These are phyloP conservation scores for Euproctis similis DNA, from an alignment of 2,888 invertebrate genomes.

Conservation along the genomic window DNA sequence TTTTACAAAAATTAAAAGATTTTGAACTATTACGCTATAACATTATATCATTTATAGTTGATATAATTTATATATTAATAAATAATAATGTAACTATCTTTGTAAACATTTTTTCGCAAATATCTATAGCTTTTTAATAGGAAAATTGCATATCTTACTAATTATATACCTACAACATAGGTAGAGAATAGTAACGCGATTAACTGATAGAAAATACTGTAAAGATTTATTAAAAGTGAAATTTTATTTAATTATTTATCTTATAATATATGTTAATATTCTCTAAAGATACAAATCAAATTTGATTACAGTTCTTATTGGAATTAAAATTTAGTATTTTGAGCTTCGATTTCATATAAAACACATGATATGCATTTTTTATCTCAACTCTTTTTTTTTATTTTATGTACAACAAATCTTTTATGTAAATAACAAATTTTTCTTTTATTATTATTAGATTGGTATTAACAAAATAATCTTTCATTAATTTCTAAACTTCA, in stretches of 20 bases:
- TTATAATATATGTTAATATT: constrained; percentile 29
- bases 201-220: constrained; percentile 15
- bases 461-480: constrained; percentile 49
- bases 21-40: no score
- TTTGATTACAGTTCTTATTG: constrained; percentile 32
- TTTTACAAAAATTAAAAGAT: no score
- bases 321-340: constrained; percentile 43
- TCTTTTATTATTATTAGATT: no score
- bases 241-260: constrained; percentile 17
- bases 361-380: constrained; percentile 55
- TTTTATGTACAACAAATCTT: constrained; percentile 47
- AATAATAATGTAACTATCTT: no score
- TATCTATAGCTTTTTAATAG: no score
- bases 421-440: no score
- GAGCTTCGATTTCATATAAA: constrained; percentile 46
- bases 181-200: constrained; percentile 14
- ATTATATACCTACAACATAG: constrained; percentile 13
- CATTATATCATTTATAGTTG: no score
- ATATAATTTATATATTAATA: no score
- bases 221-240: constrained; percentile 22
- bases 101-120: no score
- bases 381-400: constrained; percentile 41
- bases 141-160: no score
- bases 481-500: constrained; percentile 24
- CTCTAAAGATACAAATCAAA: constrained; percentile 26